These are phyloP conservation scores for Drosophila ustulata DNA, from an alignment of 2,888 invertebrate species.

Conservation along the genomic window DNA sequence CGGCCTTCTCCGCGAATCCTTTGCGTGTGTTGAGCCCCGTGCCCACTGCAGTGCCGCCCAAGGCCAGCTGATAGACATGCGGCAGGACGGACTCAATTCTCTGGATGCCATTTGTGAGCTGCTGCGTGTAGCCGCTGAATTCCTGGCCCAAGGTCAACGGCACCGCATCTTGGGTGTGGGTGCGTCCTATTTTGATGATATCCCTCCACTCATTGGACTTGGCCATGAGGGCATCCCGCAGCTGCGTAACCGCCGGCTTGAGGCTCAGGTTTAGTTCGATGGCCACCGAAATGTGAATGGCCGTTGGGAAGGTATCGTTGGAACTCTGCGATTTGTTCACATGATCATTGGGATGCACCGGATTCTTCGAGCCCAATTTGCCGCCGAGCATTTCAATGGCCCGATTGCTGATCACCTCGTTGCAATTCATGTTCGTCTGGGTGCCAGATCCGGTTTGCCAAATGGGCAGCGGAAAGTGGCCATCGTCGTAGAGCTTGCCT, in stretches of 20 bases:
- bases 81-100: conserved; percentile 93
- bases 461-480: conserved; percentile 97
- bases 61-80: conserved; percentile 94
- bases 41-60: conserved; percentile 98
- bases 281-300: conserved; percentile 98
- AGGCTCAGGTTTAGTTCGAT: conserved; percentile 92
- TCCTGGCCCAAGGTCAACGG: conserved; percentile 98
- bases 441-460: conserved; percentile 99
- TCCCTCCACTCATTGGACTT: conserved; percentile 94
- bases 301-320: conserved; percentile 99
- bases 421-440: conserved; percentile 99
- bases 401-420: conserved; percentile 94
- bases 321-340: conserved; percentile 99
- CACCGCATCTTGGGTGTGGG: conserved; percentile 95
- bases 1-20: conserved; percentile 97
- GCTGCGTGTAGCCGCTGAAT: conserved; percentile 95
- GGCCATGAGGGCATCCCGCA: conserved; percentile 89
- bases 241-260: conserved; percentile 90
- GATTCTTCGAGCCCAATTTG: conserved; percentile 93
- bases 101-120: conserved; percentile 92
- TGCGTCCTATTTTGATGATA: conserved; percentile 97
- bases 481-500: conserved; percentile 95
- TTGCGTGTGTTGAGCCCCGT: conserved; percentile 97
- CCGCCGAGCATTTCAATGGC: conserved; percentile 96
- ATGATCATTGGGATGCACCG: conserved; percentile 99